phyloP scores from a whole-genome alignment of 2,113 vertebrate genomes.

The Antechinus stuartii region DNA sequence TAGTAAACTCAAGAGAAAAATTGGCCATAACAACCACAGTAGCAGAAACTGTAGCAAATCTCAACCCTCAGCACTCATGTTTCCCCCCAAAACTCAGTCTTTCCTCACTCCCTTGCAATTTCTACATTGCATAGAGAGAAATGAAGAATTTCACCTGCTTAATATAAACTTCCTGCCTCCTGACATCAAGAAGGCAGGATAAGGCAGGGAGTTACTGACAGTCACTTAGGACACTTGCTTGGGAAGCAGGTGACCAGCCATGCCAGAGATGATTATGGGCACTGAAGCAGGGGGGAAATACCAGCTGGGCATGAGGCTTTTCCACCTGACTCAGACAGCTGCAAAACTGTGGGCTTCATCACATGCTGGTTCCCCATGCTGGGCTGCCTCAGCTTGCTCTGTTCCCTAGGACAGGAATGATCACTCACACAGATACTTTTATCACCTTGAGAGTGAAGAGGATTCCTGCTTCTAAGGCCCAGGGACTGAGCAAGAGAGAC shows the following conservation, averaged over 20 bases:
- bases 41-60: background rate
- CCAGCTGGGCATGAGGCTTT: background rate
- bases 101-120: background rate
- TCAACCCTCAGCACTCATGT: background rate
- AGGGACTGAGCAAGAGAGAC: background rate
- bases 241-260: background rate
- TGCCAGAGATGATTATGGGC: background rate
- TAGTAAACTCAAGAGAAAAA: background rate
- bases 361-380: background rate
- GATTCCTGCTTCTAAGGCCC: background rate
- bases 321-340: background rate
- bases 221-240: background rate
- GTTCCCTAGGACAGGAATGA: background rate
- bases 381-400: background rate
- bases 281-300: background rate
- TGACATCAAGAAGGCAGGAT: background rate
- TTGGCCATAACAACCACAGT: background rate
- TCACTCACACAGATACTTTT: background rate
- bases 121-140: background rate
- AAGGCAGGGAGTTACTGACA: background rate
- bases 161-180: background rate
- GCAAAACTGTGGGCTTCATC: background rate
- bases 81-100: background rate
- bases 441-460: background rate
- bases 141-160: background rate